Evolutionary conservation across 1,140 invertebrate genomes (phyloP), one percentile per base, ranked within the genome.

Genomic region (Cyphomyrmex costatus): DNA sequence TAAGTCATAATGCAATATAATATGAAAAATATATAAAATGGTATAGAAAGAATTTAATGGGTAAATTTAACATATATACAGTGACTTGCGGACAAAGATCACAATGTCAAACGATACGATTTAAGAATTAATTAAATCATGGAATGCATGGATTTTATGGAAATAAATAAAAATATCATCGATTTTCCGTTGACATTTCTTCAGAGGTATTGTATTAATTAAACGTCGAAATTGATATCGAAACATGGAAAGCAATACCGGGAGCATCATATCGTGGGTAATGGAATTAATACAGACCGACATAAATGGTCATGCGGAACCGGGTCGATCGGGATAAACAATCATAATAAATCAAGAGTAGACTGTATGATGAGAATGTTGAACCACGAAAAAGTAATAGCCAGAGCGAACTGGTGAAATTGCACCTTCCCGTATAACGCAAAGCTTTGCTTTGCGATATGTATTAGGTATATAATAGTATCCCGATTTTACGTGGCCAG

Each of bases 301-400:
- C 68, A 73, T 82, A 82, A 82, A 82, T 82, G 66, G 66, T 24
- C 46, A 33, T 56, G 65, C 21, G 30, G 21, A 53, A 80, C 30
- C 79, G 14, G 68, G 42, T 83, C 79, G 79, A 60, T 73, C 36
- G 36, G 79, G 36, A 83, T 83, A 83, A 83, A 83, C 79, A 83
- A 83, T 83, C 68, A 83, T 83, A 83, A 83, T 83, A 74, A 83
- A 83, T 83, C 79, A 74, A 60, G 58, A 74, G 68, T 74, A 82
- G 33, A 73, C 53, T 73, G 36, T 30, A 83, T 46, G 36, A 71
- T 71, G 79, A 83, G 68, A 83, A 83, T 21, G 53, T 74, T 30
- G 79, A 83, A 82, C 53, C 53, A 46, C 53, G 14, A 71, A 82
- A 82, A 82, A 83, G 33, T 60, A 60, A 73, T 60, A 30, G 79